Percentiles rank a stretch among this genome's conserved stretches.
These are phyloP conservation scores for Pteruthius melanotis DNA, from an alignment of 2,113 vertebrate genomes.

Conservation along the genomic window DNA sequence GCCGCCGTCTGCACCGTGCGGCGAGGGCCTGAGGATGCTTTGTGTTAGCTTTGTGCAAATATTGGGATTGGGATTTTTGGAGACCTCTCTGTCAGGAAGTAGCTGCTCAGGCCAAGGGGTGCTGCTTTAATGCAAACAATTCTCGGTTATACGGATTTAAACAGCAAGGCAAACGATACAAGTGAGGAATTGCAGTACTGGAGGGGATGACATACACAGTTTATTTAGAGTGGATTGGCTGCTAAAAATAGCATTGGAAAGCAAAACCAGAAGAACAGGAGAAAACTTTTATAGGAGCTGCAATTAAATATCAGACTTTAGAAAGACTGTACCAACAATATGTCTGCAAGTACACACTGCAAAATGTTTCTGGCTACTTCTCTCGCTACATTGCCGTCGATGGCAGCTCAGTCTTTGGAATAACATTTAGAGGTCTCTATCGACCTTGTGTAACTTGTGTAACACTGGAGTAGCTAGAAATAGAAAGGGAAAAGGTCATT, in stretches of 20 bases:
- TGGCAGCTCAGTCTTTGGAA: not conserved
- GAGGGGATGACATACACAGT: not conserved
- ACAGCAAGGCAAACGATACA: not conserved
- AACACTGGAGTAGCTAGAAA: not conserved
- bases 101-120: not conserved
- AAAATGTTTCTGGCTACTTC: not conserved
- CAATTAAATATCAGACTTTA: not conserved
- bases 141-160: not conserved
- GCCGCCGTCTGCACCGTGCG: not conserved
- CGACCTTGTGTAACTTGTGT: not conserved
- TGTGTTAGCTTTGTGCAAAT: not conserved
- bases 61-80: not conserved
- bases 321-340: not conserved
- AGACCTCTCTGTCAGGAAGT: not conserved
- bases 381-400: fast-evolving
- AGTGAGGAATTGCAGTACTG: not conserved
- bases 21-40: not conserved
- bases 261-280: not conserved
- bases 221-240: not conserved
- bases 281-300: not conserved
- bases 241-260: not conserved
- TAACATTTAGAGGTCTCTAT: not conserved
- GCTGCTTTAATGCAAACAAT: not conserved
- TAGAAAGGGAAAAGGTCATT: not conserved
- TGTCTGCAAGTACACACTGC: fast-evolving